Evolutionary conservation across 2,797 vertebrate species (phyloP), one percentile per base, ranked within the genome.

Genomic region (Eulemur mongoz): DNA sequence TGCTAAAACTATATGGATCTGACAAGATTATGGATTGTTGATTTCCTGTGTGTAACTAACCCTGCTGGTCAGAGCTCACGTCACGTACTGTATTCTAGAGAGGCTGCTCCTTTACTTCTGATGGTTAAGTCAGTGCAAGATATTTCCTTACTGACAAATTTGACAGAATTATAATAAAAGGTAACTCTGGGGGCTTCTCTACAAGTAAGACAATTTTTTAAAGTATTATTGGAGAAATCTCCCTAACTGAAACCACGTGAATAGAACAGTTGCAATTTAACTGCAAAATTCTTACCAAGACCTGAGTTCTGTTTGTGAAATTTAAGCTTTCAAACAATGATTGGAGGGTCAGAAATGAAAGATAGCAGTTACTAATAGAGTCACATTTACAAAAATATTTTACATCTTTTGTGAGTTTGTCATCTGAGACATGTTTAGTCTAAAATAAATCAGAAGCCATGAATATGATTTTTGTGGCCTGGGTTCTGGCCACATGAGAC

Each of bases 391-490:
- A 95, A 79, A 93, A 93, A 90, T 76, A 91, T 82, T 96, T 95
- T 59, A 93, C 79, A 40, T 95, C 52, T 85, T 93, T 92, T 89
- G 80, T 90, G 73, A 95, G 78, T 93, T 94, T 91, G 79, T 95
- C 91, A 96, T 95, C 85, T 93, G 93, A 94, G 85, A 86, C 52
- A 87, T 96, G 93, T 97, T 98, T 97, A 98, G 96, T 97, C 97
- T 97, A 73, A 95, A 96, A 84, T 59, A 81, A 89, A 94, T 75
- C 70, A 95, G 65, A 89, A 93, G 50, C 52, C 93, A 89, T 65
- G 86, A 97, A 84, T 76, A 63, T 84, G 73, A 69, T 91, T n/a
- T 78, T 78, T 95, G 81, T 45, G 13, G 85, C 87, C 93, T 95
- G 67, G 75, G 95, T n/a, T 38, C 94, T 80, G 88, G 59, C 90